Base-by-base conservation (phyloP, 2,113 vertebrate genomes). In the Pollachius pollachius region DNA sequence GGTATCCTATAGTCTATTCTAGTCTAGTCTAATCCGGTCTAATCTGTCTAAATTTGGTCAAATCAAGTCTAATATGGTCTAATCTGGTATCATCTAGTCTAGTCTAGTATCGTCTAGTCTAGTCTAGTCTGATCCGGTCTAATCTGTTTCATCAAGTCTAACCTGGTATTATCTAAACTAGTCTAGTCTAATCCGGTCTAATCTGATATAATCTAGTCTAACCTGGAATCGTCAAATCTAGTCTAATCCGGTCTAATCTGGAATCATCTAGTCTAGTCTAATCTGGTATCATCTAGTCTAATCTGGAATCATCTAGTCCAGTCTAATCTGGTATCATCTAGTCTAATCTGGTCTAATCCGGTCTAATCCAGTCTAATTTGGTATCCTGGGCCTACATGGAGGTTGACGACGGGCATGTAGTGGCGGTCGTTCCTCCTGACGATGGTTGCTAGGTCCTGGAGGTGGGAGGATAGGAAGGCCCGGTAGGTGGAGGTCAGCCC, bases 381-480 rank as follows among this genome's bases (percentile, higher is more conserved):
- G n/a, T 17, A 15, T 21, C 25, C 18, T 23, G 59, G 62, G 63
- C 87, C 71, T 71, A 97, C 97, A 92, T 71, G 92, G 64, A 98
- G 93, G 80, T 99, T 99, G 48, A 98, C 93, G 0, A 99, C 91
- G 0, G 96, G 95, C 83, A 96, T 79, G 0, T 79, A 0, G 0
- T 69, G 37, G 0, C 95, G 92, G 88, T 98, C 96, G 0, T 92
- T 93, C 12, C 96, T 94, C 71, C 94, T 94, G 65, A 98, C 97
- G 0, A 98, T 93, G 79, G 94, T 96, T 58, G 93, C 92, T 72
- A 98, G 92, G 76, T 98, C 97, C 88, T 99, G 97, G 8, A 98
- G 91, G 72, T 95, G 91, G 0, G 97, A 98, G 68, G 96, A 98
- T 48, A 99, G 92, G 92, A 98, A 99, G 65, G 96, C 97, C 0